These are phyloP conservation scores for Coreoperca whiteheadi DNA, from an alignment of 2,113 vertebrate genomes.

Conservation along the genomic window DNA sequence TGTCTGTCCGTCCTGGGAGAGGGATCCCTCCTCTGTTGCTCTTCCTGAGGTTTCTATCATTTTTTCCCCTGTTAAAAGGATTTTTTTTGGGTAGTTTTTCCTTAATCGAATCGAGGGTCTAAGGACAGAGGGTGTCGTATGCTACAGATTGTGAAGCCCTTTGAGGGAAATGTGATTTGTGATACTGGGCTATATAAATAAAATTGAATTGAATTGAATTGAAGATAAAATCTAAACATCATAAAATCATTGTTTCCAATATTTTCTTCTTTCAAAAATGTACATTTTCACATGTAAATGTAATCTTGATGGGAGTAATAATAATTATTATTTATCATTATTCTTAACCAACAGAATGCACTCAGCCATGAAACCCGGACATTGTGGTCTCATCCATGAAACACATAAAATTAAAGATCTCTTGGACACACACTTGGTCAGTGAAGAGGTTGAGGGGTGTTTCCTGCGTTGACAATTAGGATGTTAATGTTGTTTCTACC, in stretches of 20 bases:
- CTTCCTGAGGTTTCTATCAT: too few species aligned
- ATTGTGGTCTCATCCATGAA: not conserved
- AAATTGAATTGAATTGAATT: too few species aligned
- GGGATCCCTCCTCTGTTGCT: too few species aligned
- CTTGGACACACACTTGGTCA: not conserved
- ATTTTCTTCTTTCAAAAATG: not conserved
- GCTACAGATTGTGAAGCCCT: too few species aligned
- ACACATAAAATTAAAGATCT: not conserved
- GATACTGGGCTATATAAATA: too few species aligned
- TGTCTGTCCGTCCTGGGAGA: too few species aligned
- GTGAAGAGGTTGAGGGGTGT: constrained; percentile 10
- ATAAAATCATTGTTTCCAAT: not conserved
- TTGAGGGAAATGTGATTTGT: too few species aligned
- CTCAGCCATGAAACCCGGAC: not conserved
- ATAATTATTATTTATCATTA: not conserved
- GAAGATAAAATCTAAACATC: not conserved
- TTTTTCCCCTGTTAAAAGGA: too few species aligned
- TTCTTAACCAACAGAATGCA: not conserved
- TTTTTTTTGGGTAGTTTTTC: too few species aligned
- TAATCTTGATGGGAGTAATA: too few species aligned
- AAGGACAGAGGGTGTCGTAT: too few species aligned
- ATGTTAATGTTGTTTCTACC: constrained; percentile 13
- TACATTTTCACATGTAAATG: not conserved
- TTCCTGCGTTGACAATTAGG: not conserved
- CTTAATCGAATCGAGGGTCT: too few species aligned